These are phyloP conservation scores for Sinodicranocentrus sp. DNA, from an alignment of 2,888 invertebrate species.

Conservation along the genomic window DNA sequence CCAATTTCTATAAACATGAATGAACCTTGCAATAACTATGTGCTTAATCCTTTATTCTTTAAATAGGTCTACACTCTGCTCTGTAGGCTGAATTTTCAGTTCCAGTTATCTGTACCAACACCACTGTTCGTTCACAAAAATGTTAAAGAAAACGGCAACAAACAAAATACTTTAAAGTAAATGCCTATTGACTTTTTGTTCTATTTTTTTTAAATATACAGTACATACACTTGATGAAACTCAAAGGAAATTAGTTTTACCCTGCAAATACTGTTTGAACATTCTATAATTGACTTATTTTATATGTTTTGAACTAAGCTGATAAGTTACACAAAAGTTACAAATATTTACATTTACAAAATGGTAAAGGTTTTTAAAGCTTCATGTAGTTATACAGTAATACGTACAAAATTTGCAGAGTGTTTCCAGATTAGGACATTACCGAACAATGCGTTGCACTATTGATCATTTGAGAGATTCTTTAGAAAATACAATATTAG, in stretches of 20 bases:
- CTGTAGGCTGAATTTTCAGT: too few relatives aligned
- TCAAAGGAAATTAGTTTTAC: constrained; percentile 8
- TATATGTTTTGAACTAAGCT: not conserved
- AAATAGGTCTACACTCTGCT: too few relatives aligned
- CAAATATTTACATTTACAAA: constrained; percentile 10
- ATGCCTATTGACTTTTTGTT: too few relatives aligned
- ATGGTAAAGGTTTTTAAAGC: constrained; percentile 42
- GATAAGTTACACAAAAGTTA: not conserved
- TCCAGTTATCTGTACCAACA: too few relatives aligned
- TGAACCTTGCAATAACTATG: too few relatives aligned
- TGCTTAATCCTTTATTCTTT: too few relatives aligned
- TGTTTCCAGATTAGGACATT: not conserved
- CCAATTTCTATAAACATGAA: too few relatives aligned
- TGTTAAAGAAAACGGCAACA: too few relatives aligned
- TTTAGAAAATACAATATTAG: too few relatives aligned
- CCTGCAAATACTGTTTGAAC: constrained; percentile 65
- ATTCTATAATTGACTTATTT: not conserved
- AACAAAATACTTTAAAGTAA: too few relatives aligned
- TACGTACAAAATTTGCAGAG: not conserved
- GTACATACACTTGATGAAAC: constrained; percentile 7
- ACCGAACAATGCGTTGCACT: constrained; percentile 14
- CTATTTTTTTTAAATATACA: too few relatives aligned
- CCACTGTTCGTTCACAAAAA: too few relatives aligned
- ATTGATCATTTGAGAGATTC: constrained; percentile 3
- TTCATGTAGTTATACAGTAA: constrained; percentile 13